Percentiles rank a stretch among this genome's conserved stretches.
These are phyloP conservation scores for Tachysurus vachellii DNA, from an alignment of 2,113 vertebrate species.

Conservation along the genomic window DNA sequence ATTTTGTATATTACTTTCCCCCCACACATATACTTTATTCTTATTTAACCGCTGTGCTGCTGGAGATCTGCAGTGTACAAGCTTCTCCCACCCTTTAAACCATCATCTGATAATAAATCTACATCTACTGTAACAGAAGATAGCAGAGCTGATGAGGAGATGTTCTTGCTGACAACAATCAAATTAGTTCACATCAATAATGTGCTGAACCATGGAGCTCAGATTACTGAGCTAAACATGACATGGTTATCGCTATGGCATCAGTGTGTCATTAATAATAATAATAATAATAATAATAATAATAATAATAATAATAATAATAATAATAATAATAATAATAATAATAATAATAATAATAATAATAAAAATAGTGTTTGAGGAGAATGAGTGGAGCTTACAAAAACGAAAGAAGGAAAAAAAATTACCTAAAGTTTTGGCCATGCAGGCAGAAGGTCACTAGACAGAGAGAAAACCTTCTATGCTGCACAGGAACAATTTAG, in stretches of 20 bases:
- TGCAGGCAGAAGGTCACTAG: background rate
- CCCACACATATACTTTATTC: background rate
- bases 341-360: background rate
- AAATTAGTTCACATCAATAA: background rate
- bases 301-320: background rate
- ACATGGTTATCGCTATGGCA: background rate
- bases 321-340: background rate
- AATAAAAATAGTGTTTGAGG: background rate
- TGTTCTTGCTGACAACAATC: background rate
- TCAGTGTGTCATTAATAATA: background rate
- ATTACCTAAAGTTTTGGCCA: background rate
- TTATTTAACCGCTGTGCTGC: background rate
- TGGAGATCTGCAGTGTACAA: background rate
- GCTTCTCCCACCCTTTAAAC: background rate
- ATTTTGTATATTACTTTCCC: background rate
- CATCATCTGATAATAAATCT: background rate
- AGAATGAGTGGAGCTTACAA: background rate
- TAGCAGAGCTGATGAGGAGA: background rate
- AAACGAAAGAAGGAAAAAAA: slow-evolving; percentile 18
- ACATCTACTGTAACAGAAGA: background rate
- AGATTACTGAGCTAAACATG: background rate
- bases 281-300: slow-evolving; percentile 2
- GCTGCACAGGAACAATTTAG: slow-evolving; percentile 41
- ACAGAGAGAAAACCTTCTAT: background rate
- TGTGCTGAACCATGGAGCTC: background rate